Percentiles rank a stretch among this genome's conserved stretches.
Conservation (phyloP, 2,113 vertebrate genomes). For the pig (Sus scrofa) region DNA sequence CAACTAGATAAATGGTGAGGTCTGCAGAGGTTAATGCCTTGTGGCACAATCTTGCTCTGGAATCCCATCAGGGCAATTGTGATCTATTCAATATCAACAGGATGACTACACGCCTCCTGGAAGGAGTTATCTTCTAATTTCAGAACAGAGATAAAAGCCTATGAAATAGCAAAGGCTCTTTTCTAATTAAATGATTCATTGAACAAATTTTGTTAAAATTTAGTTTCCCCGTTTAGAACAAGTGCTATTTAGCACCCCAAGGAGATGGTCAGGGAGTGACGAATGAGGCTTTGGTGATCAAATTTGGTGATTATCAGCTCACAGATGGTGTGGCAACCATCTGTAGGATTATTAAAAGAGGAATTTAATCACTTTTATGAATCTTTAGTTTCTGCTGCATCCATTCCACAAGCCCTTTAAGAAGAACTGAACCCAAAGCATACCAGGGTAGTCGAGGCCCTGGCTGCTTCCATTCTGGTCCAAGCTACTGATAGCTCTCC, state of each 20-base stretch:
- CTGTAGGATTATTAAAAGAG: constrained; percentile 12
- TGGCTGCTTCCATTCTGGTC: neutral
- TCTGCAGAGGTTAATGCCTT: neutral
- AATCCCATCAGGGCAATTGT: neutral
- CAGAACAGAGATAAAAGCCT: constrained; percentile 48
- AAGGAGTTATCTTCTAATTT: constrained; percentile 62
- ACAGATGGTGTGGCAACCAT: constrained; percentile 20
- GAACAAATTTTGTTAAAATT: constrained; percentile 63
- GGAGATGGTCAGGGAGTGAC: neutral
- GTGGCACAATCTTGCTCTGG: neutral
- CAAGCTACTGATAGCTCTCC: neutral
- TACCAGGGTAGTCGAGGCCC: neutral
- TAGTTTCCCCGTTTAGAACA: constrained; percentile 44
- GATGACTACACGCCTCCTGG: neutral
- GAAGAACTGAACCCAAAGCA: neutral
- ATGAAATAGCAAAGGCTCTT: constrained; percentile 59
- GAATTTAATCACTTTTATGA: neutral
- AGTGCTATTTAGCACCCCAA: neutral
- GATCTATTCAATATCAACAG: neutral
- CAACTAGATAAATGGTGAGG: constrained; percentile 10
- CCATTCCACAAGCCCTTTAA: neutral
- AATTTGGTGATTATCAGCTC: neutral
- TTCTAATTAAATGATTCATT: constrained; percentile 68
- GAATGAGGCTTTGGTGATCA: constrained; percentile 6
- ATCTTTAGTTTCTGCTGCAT: neutral